Evolutionary conservation across 2,888 invertebrate genomes (phyloP).

Genomic region (Agonopterix subpropinquella): DNA sequence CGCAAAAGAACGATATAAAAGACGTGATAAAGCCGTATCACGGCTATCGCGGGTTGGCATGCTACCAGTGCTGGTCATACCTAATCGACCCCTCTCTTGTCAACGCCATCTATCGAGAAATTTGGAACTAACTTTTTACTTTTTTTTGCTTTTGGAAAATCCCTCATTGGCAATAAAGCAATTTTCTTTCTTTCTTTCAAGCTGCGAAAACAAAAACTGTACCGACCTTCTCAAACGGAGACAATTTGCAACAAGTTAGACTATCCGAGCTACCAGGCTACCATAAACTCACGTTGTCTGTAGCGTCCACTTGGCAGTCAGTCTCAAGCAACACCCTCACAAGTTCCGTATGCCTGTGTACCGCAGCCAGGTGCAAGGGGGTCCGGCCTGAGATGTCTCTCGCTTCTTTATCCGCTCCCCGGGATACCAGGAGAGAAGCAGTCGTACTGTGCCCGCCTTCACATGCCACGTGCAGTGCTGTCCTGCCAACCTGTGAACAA

Average conservation of each 20-base stretch:
- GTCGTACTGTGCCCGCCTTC: conserved; percentile 80
- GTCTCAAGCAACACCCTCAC: conserved; percentile 81
- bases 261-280: conserved; percentile 13
- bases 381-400: conserved; percentile 83
- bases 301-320: conserved; percentile 78
- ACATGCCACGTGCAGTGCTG: conserved; percentile 82
- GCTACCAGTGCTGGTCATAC: too few species aligned
- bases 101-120: too few species aligned
- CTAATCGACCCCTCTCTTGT: too few species aligned
- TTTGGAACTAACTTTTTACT: too few species aligned
- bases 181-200: too few species aligned
- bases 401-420: conserved; percentile 80
- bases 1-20: too few species aligned
- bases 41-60: too few species aligned
- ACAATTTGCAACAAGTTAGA: background rate
- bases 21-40: too few species aligned
- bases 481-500: conserved; percentile 59
- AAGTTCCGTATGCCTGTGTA: conserved; percentile 83
- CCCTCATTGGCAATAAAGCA: too few species aligned
- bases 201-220: too few species aligned
- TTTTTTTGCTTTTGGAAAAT: too few species aligned
- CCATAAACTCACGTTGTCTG: conserved; percentile 52
- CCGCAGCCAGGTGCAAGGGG: conserved; percentile 85
- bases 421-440: conserved; percentile 73
- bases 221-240: too few species aligned